These are phyloP conservation scores for Sympetrum striolatum DNA, from an alignment of 2,888 invertebrate species.

Conservation along the genomic window DNA sequence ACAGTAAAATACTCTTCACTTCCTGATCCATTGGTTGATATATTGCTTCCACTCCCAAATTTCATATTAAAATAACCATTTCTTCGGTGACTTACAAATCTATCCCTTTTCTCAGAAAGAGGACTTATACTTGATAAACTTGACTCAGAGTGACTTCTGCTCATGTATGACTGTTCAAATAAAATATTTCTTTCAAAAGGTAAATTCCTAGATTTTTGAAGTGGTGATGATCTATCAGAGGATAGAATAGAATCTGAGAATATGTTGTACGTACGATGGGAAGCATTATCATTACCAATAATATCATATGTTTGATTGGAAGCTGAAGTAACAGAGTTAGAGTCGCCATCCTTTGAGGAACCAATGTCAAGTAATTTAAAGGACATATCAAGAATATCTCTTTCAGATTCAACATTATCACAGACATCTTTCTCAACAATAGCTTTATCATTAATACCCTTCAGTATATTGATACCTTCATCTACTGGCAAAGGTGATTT, in stretches of 20 bases:
- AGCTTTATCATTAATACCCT: not conserved
- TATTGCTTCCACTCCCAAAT: not conserved
- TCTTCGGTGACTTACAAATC: not conserved
- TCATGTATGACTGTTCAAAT: not conserved
- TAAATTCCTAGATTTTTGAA: not conserved
- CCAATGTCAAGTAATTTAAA: not conserved
- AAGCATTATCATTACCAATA: not conserved
- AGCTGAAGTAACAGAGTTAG: not conserved
- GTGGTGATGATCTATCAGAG: not conserved
- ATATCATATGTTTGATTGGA: not conserved
- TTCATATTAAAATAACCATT: not conserved
- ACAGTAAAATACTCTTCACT: constrained; percentile 42
- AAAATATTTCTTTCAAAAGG: not conserved
- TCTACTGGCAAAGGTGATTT: not conserved
- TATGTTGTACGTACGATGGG: not conserved
- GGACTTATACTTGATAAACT: not conserved
- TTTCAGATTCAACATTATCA: not conserved
- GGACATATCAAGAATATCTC: not conserved
- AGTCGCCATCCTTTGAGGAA: not conserved
- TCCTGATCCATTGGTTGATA: not conserved
- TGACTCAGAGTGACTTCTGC: not conserved
- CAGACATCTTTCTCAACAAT: not conserved
- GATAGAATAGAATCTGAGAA: not conserved
- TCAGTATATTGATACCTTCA: not conserved
- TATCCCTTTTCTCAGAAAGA: not conserved